These are phyloP conservation scores for Hemiprocne comata DNA, from an alignment of 2,113 vertebrate genomes.

Conservation along the genomic window DNA sequence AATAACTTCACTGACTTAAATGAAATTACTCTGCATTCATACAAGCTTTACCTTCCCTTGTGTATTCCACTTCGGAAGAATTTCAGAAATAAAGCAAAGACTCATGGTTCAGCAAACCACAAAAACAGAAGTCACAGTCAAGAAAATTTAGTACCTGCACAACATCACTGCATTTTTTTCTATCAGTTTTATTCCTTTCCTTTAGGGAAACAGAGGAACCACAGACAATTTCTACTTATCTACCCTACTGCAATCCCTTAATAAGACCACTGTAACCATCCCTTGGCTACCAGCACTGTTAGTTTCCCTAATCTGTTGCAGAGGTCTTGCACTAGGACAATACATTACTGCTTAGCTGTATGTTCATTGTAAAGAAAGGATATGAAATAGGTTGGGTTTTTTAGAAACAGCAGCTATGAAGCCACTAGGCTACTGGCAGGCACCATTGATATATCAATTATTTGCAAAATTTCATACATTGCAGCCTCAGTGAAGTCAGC, in stretches of 20 bases:
- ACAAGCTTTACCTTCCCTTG: background rate
- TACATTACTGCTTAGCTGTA: background rate
- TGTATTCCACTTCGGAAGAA: background rate
- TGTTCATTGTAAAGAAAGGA: background rate
- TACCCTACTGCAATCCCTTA: background rate
- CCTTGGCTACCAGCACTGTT: background rate
- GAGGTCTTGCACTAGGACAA: background rate
- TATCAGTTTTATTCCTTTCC: background rate
- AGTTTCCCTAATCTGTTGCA: background rate
- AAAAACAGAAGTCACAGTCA: background rate
- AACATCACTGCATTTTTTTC: background rate
- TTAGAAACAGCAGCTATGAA: background rate
- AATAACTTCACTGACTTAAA: background rate
- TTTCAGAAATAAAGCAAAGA: conserved; percentile 7
- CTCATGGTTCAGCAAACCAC: background rate
- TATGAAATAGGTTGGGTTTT: background rate
- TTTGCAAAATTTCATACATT: background rate
- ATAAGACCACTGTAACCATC: background rate
- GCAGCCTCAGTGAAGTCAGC: background rate
- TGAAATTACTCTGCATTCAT: background rate
- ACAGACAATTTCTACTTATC: background rate
- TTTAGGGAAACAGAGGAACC: background rate
- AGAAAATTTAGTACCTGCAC: background rate
- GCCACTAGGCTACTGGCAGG: background rate
- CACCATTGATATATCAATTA: background rate